These are phyloP conservation scores for Rhynchopsitta pachyrhyncha DNA, from an alignment of 2,113 vertebrate genomes.

Conservation along the genomic window DNA sequence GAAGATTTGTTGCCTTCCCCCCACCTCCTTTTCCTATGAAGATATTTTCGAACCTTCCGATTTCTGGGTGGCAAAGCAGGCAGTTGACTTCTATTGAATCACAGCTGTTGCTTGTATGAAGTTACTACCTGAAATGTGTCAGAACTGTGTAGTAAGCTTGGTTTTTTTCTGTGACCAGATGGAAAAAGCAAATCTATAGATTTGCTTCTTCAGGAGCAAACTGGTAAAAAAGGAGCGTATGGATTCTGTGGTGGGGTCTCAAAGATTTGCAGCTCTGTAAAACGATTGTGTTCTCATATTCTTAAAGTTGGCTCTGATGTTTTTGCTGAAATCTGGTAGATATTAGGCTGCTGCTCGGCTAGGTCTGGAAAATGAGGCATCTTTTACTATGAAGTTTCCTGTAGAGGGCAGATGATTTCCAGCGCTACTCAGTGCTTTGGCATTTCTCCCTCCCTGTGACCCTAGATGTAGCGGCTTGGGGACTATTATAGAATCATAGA, in stretches of 20 bases:
- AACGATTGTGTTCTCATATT: not conserved
- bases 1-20: not conserved
- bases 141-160: not conserved
- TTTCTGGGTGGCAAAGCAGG: slow-evolving; percentile 18
- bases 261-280: not conserved
- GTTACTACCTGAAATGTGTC: not conserved
- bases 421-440: not conserved
- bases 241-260: not conserved
- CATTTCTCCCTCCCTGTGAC: not conserved
- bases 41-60: not conserved
- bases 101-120: not conserved
- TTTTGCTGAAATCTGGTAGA: not conserved
- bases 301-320: not conserved
- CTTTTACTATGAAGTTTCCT: not conserved
- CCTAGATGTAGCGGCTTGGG: not conserved
- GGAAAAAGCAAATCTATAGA: not conserved
- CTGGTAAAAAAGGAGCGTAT: not conserved
- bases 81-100: slow-evolving; percentile 22
- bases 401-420: not conserved
- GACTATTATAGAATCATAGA: not conserved
- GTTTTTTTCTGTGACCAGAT: not conserved
- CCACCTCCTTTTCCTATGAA: not conserved
- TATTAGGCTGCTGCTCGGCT: accelerated
- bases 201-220: not conserved
- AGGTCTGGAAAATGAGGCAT: not conserved